phyloP scores from a whole-genome alignment of 2,797 vertebrate genomes.

The Champsocephalus gunnari region DNA sequence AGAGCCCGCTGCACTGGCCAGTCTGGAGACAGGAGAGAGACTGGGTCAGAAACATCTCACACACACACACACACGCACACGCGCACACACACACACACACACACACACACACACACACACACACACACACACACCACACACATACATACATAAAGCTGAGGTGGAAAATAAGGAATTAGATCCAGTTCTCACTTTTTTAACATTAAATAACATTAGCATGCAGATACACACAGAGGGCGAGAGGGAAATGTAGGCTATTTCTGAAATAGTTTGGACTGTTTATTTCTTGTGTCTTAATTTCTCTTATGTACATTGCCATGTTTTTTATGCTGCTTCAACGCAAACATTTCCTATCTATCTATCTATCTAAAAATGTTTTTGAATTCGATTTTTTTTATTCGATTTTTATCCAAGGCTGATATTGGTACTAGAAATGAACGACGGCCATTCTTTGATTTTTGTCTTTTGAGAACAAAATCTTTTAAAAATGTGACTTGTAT shows the following conservation, averaged over 20 bases:
- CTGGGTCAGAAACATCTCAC: conserved; percentile 44
- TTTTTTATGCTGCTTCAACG: too few relatives aligned
- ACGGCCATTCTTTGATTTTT: neutral
- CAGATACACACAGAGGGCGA: conserved; percentile 36
- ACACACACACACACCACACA: conserved; percentile 12
- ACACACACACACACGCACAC: conserved; percentile 6
- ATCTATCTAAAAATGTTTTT: too few relatives aligned
- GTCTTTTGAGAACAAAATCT: neutral
- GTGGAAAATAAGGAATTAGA: neutral
- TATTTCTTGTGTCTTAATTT: too few relatives aligned
- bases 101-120: neutral
- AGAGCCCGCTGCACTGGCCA: conserved; percentile 68
- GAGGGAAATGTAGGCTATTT: neutral
- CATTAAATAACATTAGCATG: conserved; percentile 2
- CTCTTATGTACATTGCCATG: too few relatives aligned
- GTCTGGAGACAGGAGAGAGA: conserved; percentile 76
- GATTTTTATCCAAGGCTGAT: neutral
- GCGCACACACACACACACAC: conserved; percentile 4
- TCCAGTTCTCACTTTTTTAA: neutral
- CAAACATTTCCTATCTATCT: too few relatives aligned
- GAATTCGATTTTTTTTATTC: too few relatives aligned
- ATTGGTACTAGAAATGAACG: too few relatives aligned
- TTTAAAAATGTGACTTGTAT: neutral
- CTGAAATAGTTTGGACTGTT: too few relatives aligned
- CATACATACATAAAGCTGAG: neutral